Evolutionary conservation across 1,140 invertebrate genomes (phyloP), one percentile per base, ranked within the genome.

Genomic region (Antheraea mylitta): DNA sequence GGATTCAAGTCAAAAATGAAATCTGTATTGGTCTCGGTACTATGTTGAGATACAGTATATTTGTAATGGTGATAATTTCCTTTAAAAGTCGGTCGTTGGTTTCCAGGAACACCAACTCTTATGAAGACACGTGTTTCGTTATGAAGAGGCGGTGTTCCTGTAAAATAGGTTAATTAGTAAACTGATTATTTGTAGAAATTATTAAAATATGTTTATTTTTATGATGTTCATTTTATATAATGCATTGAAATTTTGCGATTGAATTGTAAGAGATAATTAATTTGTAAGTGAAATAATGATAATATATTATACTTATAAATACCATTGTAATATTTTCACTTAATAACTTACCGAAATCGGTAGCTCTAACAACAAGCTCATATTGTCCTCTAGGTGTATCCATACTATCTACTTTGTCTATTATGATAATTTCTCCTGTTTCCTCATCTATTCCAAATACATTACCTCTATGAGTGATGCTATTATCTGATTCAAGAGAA

Each of bases 301-400:
- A 30, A 30, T 2, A 30, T 30, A 30, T 30, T 30, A 30, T 30
- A 30, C 4, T 30, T 30, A 4, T 30, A 30, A 30, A 30, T 1
- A 30, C 22, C 22, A 30, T 5, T 67, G 13, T 37, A 22, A 53
- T 65, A 58, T n/a, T 37, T 64, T 9, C 5, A 22, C 3, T 6
- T 18, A 13, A 9, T 63, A 16, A 67, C 69, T 69, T 85, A 92
- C 96, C 96, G 72, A 93, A 93, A 87, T 97, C 96, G n/a, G 95
- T 96, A 18, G 96, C 96, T 63, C 94, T 92, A 1, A 96, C 90
- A 0, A 93, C 90, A 18, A 96, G 72, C 71, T 96, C 96, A 76
- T 96, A 96, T 71, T 95, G 94, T 11, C 96, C 96, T 45, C 95
- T 90, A 62, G 95, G 95, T 0, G 95, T 96, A 58, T 96, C 95